These are phyloP conservation scores for Nixonia krombeini DNA, from an alignment of 1,140 invertebrate species.

Conservation along the genomic window DNA sequence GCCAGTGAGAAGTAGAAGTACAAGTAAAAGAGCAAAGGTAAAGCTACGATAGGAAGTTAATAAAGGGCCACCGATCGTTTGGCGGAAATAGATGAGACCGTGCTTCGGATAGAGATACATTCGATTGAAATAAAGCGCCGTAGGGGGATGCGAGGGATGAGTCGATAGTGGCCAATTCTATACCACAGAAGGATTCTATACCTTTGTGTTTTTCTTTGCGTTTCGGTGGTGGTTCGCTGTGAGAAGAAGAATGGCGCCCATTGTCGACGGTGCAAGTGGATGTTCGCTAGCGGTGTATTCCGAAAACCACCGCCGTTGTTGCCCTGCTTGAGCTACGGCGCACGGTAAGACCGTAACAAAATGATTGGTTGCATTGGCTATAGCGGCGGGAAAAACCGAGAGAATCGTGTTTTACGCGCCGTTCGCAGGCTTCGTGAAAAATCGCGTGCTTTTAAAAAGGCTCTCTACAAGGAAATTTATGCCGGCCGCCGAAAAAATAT, in stretches of 20 bases:
- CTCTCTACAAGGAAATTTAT: slow-evolving; percentile 36
- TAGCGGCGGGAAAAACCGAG: slow-evolving; percentile 22
- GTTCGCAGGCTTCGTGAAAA: slow-evolving; percentile 36
- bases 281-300: slow-evolving; percentile 29
- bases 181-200: slow-evolving; percentile 27
- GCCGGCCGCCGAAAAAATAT: slow-evolving; percentile 27
- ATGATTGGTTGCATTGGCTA: slow-evolving; percentile 40
- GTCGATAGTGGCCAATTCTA: slow-evolving; percentile 38
- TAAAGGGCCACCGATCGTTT: slow-evolving; percentile 37
- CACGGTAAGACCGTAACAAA: slow-evolving; percentile 38
- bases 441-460: slow-evolving; percentile 41
- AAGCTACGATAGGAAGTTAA: slow-evolving; percentile 43
- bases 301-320: slow-evolving; percentile 15
- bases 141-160: too few species aligned
- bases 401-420: slow-evolving; percentile 39
- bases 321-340: slow-evolving; percentile 5
- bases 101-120: slow-evolving; percentile 43
- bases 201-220: slow-evolving; percentile 39
- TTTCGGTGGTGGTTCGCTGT: slow-evolving; percentile 20
- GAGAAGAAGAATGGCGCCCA: slow-evolving; percentile 36
- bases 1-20: neutral
- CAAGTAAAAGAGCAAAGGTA: slow-evolving; percentile 34
- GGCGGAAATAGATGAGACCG: slow-evolving; percentile 40
- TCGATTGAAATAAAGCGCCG: slow-evolving; percentile 40
- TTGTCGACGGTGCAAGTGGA: slow-evolving; percentile 33